These are phyloP conservation scores for Andrena haemorrhoa DNA, from an alignment of 2,888 invertebrate genomes.

Conservation along the genomic window DNA sequence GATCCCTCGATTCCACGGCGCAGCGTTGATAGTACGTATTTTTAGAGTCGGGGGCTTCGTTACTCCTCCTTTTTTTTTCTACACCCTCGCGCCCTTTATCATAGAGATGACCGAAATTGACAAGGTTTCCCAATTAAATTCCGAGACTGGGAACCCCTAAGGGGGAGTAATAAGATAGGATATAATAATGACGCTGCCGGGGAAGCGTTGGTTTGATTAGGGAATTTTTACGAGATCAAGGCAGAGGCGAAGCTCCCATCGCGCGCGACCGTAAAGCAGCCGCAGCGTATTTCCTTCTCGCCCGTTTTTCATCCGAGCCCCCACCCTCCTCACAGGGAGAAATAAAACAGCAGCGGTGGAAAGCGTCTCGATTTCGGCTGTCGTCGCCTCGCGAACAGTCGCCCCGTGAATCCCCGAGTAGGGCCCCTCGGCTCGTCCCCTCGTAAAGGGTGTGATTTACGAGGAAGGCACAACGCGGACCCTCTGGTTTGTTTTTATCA, in stretches of 20 bases:
- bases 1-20: slow-evolving; percentile 53
- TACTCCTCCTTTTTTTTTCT: no score
- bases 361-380: slow-evolving; percentile 29
- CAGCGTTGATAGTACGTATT: background rate
- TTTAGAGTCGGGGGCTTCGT: no score
- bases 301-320: background rate
- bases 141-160: background rate
- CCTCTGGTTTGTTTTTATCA: slow-evolving; percentile 80
- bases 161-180: slow-evolving; percentile 3
- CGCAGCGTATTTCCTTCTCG: background rate
- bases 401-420: slow-evolving; percentile 12
- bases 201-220: slow-evolving; percentile 22
- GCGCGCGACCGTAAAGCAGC: slow-evolving; percentile 13
- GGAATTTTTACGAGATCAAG: slow-evolving; percentile 18
- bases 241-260: slow-evolving; percentile 8
- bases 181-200: slow-evolving; percentile 1
- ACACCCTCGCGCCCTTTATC: no score
- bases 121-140: no score
- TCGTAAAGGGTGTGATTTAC: slow-evolving; percentile 72
- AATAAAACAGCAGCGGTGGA: background rate
- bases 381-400: slow-evolving; percentile 3
- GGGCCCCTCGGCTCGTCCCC: background rate
- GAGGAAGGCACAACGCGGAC: slow-evolving; percentile 73
- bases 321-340: background rate
- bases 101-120: no score